Evolutionary conservation across 2,797 vertebrate genomes (phyloP), one percentile per base, ranked within the genome.

Genomic region (Sebastes flavidus): DNA sequence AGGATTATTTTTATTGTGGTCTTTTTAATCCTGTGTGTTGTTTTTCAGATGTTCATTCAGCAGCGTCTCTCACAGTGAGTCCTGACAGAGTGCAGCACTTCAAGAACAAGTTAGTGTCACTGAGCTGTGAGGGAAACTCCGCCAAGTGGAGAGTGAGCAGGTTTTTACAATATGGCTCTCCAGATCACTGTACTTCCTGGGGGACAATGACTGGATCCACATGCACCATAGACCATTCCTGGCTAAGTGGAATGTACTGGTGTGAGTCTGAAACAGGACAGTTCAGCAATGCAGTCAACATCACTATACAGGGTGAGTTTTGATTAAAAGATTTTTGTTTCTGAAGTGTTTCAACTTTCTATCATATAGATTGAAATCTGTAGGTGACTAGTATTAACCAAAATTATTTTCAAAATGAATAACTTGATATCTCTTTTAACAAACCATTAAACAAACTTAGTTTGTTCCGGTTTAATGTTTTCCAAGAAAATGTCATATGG

Each of bases 71-170:
- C 70, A 67, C 54, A 68, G 77, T 91, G 71, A 87, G 12, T 75
- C 84, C 89, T 46, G 70, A 80, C 82, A 86, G 81, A 83, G 75
- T 59, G 16, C 90, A 91, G 20, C 86, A 90, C 55, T 91, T 91
- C 42, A 12, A 0, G 13, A 9, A 1, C 11, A 46, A 81, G 0
- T 74, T 81, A 24, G 34, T 86, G 36, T 76, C 75, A 9, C 58
- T 92, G 82, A 84, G 14, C 61, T 92, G 91, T 86, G 73, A 76
- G 29, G 85, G 83, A 24, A 74, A 75, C 69, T 80, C 75, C 36
- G 6, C 73, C 34, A 12, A 55, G 8, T 87, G 87, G 88, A 84
- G 30, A 65, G 69, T 92, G 77, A n/a, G n/a, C n/a, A n/a, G 78
- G 24, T 32, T 70, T 66, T 5, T 8, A 56, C 3, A 58, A 10